A percentile compares a stretch with the other conserved stretches of the same genome.
These are phyloP conservation scores for Beaufortia kweichowensis DNA, from an alignment of 2,113 vertebrate genomes.

Conservation along the genomic window DNA sequence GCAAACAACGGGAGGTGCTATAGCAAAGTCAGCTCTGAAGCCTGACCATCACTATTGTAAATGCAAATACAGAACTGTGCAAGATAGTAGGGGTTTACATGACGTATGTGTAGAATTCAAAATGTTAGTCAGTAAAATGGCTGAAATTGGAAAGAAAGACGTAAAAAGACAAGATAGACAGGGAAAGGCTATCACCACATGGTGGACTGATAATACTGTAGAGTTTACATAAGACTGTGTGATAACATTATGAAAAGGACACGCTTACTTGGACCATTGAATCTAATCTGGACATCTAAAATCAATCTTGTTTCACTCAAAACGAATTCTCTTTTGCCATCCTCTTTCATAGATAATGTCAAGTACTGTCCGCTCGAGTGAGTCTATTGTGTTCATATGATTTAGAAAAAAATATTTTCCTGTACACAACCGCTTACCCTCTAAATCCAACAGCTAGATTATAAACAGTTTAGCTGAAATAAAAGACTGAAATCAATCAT, in stretches of 20 bases:
- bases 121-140: not conserved
- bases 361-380: too few relatives aligned
- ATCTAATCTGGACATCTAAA: conserved; percentile 60
- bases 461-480: conserved; percentile 27
- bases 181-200: not conserved
- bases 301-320: conserved; percentile 40
- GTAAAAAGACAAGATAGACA: not conserved
- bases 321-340: not conserved
- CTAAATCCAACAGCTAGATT: too few relatives aligned
- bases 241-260: conserved; percentile 43
- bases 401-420: too few relatives aligned
- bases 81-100: not conserved
- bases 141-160: not conserved
- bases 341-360: conserved; percentile 6
- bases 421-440: not conserved
- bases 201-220: not conserved
- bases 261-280: conserved; percentile 39
- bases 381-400: too few relatives aligned
- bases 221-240: conserved; percentile 29
- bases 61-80: not conserved
- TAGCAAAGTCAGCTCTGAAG: not conserved
- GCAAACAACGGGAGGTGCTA: too few relatives aligned
- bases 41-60: not conserved
- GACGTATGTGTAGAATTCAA: not conserved
- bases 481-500: too few relatives aligned